These are phyloP conservation scores for Tichodroma muraria DNA, from an alignment of 2,113 vertebrate genomes.

Conservation along the genomic window DNA sequence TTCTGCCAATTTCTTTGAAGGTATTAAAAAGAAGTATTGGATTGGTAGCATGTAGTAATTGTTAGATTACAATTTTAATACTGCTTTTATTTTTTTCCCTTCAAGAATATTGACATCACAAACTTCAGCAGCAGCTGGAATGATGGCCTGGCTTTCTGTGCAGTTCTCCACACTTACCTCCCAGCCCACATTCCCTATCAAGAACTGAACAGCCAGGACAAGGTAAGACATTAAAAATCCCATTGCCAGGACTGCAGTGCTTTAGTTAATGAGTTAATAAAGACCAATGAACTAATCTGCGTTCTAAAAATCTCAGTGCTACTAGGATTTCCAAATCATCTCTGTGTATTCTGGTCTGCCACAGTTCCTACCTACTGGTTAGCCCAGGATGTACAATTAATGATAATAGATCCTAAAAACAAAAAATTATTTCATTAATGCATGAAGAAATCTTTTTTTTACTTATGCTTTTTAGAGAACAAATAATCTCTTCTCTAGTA, in stretches of 20 bases:
- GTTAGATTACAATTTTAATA: neutral
- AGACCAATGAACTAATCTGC: neutral
- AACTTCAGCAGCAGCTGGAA: conserved; percentile 99
- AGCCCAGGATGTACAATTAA: neutral
- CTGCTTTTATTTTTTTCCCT: neutral
- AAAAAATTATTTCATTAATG: neutral
- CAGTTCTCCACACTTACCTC: conserved; percentile 92
- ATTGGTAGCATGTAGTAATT: neutral
- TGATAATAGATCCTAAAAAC: neutral
- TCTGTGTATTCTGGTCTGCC: neutral
- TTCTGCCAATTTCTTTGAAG: neutral
- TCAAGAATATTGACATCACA: conserved; percentile 95
- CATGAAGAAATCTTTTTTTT: neutral
- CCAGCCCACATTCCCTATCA: conserved; percentile 96
- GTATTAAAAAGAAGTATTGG: neutral
- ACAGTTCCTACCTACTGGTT: neutral
- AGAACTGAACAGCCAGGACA: conserved; percentile 90
- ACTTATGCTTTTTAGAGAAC: neutral
- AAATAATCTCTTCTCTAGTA: neutral
- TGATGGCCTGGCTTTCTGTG: conserved; percentile 93
- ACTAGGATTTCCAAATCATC: neutral
- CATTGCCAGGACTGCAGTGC: neutral
- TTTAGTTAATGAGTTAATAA: neutral
- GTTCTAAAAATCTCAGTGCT: neutral
- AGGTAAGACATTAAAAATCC: conserved; percentile 68